These are phyloP conservation scores for Psilopogon haemacephalus DNA, from an alignment of 2,113 vertebrate genomes.

Conservation along the genomic window DNA sequence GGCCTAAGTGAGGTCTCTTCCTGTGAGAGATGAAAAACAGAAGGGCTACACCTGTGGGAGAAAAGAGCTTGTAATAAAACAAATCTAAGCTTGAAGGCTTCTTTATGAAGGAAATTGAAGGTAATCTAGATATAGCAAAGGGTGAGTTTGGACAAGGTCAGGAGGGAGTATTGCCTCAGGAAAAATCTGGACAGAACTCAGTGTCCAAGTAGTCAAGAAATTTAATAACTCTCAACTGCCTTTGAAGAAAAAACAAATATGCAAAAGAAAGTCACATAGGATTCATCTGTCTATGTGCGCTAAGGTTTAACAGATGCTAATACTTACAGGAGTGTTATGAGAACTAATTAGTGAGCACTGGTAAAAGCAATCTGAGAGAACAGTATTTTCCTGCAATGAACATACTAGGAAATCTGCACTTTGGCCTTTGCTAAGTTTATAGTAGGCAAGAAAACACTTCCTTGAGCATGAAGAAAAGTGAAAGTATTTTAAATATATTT, in stretches of 20 bases:
- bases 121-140: background rate
- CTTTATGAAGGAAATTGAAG: background rate
- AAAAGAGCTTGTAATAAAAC: background rate
- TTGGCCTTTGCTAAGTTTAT: background rate
- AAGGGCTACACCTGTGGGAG: background rate
- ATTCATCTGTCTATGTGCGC: background rate
- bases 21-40: background rate
- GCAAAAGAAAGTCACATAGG: background rate
- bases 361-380: background rate
- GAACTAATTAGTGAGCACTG: slow-evolving; percentile 33
- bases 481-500: background rate
- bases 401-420: background rate
- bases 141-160: background rate
- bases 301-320: slow-evolving; percentile 43
- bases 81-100: background rate
- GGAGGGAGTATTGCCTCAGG: background rate
- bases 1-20: background rate
- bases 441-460: background rate
- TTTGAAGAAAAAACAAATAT: background rate
- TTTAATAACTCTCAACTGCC: background rate
- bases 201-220: background rate
- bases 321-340: slow-evolving; percentile 18
- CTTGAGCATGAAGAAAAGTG: background rate
- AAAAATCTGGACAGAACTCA: background rate
- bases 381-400: background rate